Conservation (phyloP, 2,888 invertebrate species). For the Lasiommata megera region DNA sequence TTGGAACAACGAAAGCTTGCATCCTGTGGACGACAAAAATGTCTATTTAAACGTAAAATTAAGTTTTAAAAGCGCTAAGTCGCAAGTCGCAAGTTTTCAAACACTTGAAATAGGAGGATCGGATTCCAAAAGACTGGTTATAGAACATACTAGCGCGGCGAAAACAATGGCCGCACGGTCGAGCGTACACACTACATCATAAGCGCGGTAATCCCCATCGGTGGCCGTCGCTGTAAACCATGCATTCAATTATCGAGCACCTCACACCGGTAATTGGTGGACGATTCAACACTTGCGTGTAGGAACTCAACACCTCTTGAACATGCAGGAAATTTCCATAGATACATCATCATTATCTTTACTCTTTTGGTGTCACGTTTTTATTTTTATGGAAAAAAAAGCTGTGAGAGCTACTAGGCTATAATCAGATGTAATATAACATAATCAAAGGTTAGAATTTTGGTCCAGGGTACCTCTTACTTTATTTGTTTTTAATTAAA, state of each 20-base stretch:
- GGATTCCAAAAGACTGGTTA: conserved; percentile 1
- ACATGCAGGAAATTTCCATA: not conserved
- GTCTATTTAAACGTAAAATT: no score
- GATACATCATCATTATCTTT: no score
- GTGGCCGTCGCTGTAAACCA: conserved; percentile 52
- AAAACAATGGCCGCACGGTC: conserved; percentile 8
- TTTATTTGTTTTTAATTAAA: no score
- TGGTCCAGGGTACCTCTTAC: no score
- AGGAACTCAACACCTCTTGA: conserved; percentile 29
- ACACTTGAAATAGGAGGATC: not conserved
- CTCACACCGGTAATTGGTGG: conserved; percentile 70
- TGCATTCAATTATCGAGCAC: conserved; percentile 67
- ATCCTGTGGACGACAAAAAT: no score
- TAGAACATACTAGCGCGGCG: conserved; percentile 3
- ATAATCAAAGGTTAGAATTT: no score
- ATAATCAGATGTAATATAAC: no score
- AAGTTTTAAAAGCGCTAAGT: no score
- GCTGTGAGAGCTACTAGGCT: no score
- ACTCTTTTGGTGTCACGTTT: no score
- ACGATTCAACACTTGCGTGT: conserved; percentile 53
- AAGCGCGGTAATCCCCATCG: conserved; percentile 17
- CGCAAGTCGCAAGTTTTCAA: not conserved
- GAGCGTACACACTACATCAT: conserved; percentile 13
- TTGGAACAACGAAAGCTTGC: no score
- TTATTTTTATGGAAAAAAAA: no score